These are phyloP conservation scores for Lithophane socia DNA, from an alignment of 2,888 invertebrate genomes.

Conservation along the genomic window DNA sequence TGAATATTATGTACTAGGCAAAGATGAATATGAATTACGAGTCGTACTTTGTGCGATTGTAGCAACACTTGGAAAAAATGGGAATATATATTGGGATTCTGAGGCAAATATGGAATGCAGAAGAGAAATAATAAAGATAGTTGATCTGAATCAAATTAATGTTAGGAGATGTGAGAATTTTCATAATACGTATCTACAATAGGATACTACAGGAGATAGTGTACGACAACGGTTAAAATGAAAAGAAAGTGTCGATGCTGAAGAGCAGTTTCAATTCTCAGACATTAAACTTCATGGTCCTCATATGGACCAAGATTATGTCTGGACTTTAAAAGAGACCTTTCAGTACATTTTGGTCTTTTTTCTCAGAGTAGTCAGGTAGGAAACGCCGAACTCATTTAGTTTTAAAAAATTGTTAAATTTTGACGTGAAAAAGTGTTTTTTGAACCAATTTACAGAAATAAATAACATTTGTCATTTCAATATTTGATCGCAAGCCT, in stretches of 20 bases:
- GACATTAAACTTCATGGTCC: neutral
- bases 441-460: neutral
- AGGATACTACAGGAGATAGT: neutral
- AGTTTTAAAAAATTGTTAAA: neutral
- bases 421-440: neutral
- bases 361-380: neutral
- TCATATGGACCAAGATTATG: neutral
- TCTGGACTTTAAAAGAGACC: neutral
- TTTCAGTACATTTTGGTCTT: neutral
- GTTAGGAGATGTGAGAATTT: too few relatives aligned
- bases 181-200: neutral
- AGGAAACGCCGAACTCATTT: neutral
- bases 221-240: neutral
- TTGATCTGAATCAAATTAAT: neutral
- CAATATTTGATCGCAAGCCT: neutral
- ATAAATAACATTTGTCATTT: neutral
- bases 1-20: slow-evolving; percentile 8
- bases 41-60: neutral
- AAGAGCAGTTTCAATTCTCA: neutral
- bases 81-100: too few relatives aligned
- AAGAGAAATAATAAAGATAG: neutral
- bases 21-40: neutral
- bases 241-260: neutral
- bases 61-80: neutral
- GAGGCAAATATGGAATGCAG: neutral